These are phyloP conservation scores for Lutjanus argentimaculatus DNA, from an alignment of 2,797 vertebrate species.

Conservation along the genomic window DNA sequence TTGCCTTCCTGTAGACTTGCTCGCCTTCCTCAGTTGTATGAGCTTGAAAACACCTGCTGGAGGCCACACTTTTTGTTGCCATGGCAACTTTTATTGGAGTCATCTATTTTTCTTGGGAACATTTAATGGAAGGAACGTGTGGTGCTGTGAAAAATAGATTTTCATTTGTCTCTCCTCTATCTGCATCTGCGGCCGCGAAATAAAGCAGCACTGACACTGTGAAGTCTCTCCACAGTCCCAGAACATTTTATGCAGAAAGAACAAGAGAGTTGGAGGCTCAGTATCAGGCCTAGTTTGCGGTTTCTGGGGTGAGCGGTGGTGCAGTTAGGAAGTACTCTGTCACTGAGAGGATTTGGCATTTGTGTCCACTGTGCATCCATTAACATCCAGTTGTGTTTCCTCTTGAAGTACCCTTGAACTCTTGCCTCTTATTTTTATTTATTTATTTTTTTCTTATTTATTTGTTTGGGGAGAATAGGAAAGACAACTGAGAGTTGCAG, in stretches of 20 bases:
- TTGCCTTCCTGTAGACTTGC: slow-evolving; percentile 17
- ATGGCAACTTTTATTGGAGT: slow-evolving; percentile 72
- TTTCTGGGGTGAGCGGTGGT: neutral
- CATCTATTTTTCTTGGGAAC: slow-evolving; percentile 60
- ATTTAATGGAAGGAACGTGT: slow-evolving; percentile 56
- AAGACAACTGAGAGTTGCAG: neutral
- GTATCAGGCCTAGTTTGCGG: slow-evolving; percentile 5
- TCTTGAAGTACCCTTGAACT: neutral
- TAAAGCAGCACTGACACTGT: slow-evolving; percentile 27
- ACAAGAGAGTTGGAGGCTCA: neutral
- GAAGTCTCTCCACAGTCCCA: slow-evolving; percentile 16
- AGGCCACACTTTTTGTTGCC: slow-evolving; percentile 70
- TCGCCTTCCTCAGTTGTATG: slow-evolving; percentile 11
- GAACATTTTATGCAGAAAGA: slow-evolving; percentile 16
- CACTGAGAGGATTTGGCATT: neutral
- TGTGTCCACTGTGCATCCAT: neutral
- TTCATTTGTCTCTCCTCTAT: slow-evolving; percentile 45
- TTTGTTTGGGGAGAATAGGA: neutral
- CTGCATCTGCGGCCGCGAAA: slow-evolving; percentile 50
- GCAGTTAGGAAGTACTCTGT: neutral
- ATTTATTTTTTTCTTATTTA: too few species aligned
- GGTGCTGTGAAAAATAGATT: slow-evolving; percentile 58
- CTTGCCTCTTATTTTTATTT: neutral
- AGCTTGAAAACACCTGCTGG: slow-evolving; percentile 69
- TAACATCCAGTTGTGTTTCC: neutral